A percentile compares a stretch with the other conserved stretches of the same genome.
Conservation (phyloP, 2,113 vertebrate genomes). For the Archocentrus centrarchus region DNA sequence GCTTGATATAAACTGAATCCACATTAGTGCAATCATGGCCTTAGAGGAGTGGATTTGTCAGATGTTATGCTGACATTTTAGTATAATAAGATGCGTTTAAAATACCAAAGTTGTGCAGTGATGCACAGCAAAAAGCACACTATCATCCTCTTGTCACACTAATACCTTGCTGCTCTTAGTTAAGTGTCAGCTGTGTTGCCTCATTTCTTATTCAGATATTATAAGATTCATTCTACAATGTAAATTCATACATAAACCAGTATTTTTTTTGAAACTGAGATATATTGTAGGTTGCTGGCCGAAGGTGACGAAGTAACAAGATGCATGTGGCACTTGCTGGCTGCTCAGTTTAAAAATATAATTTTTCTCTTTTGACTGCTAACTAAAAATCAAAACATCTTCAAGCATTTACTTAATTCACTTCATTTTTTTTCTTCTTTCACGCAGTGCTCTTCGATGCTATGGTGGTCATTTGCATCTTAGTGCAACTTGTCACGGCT, state of each 20-base stretch:
- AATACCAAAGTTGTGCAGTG: conserved; percentile 27
- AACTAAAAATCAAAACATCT: neutral
- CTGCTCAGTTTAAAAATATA: neutral
- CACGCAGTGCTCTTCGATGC: neutral
- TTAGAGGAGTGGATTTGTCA: neutral
- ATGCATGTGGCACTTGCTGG: neutral
- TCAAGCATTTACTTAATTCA: neutral
- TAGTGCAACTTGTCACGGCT: neutral
- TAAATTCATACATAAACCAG: neutral
- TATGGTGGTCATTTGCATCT: neutral
- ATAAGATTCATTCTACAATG: neutral
- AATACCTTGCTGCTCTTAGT: conserved; percentile 2
- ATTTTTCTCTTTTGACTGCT: neutral
- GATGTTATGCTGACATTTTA: conserved; percentile 41
- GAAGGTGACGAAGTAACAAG: conserved; percentile 5
- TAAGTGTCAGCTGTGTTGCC: conserved; percentile 14
- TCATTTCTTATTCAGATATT: conserved; percentile 16
- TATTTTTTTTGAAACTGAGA: conserved; percentile 10
- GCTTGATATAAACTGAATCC: conserved; percentile 29
- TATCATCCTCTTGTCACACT: conserved; percentile 22
- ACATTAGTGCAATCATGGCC: conserved; percentile 1
- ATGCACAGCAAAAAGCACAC: conserved; percentile 37
- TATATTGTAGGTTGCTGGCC: neutral
- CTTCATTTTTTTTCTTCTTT: neutral
- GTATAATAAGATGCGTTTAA: conserved; percentile 51